A percentile compares a stretch with the other conserved stretches of the same genome.
Conservation (phyloP, 2,888 invertebrate genomes). For the Lasioglossum zephyrum region DNA sequence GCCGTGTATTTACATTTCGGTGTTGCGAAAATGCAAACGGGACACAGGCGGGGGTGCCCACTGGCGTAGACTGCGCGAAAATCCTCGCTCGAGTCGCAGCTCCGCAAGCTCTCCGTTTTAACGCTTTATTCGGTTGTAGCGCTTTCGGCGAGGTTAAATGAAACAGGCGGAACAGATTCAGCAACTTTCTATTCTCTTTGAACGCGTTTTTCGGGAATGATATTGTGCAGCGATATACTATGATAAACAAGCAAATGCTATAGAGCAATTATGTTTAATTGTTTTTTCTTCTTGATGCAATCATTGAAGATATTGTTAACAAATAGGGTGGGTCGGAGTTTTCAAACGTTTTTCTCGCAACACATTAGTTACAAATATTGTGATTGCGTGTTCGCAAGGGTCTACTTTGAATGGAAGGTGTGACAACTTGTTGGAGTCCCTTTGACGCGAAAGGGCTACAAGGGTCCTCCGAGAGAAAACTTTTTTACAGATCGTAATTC, state of each 20-base stretch:
- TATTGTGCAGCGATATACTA: too few species aligned
- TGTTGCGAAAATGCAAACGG: constrained; percentile 28
- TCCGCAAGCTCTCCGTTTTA: background rate
- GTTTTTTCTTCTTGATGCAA: too few species aligned
- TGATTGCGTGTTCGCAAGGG: background rate
- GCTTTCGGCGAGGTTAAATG: background rate
- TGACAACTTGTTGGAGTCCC: background rate
- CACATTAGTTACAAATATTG: background rate
- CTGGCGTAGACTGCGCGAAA: constrained; percentile 26
- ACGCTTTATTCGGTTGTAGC: background rate
- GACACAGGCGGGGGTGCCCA: constrained; percentile 21
- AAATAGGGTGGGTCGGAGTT: background rate
- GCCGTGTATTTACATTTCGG: constrained; percentile 39
- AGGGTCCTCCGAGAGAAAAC: background rate
- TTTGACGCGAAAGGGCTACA: background rate
- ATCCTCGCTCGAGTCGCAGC: too few species aligned
- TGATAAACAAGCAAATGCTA: too few species aligned
- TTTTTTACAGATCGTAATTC: too few species aligned
- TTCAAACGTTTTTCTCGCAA: background rate
- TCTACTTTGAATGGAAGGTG: background rate
- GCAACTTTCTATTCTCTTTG: background rate
- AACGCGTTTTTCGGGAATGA: background rate
- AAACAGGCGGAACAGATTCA: background rate
- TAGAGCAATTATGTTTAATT: too few species aligned
- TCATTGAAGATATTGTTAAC: background rate